A percentile compares a stretch with the other conserved stretches of the same genome.
Evolutionary conservation across 2,797 vertebrate species (phyloP).

Genomic region (Monodelphis domestica): DNA sequence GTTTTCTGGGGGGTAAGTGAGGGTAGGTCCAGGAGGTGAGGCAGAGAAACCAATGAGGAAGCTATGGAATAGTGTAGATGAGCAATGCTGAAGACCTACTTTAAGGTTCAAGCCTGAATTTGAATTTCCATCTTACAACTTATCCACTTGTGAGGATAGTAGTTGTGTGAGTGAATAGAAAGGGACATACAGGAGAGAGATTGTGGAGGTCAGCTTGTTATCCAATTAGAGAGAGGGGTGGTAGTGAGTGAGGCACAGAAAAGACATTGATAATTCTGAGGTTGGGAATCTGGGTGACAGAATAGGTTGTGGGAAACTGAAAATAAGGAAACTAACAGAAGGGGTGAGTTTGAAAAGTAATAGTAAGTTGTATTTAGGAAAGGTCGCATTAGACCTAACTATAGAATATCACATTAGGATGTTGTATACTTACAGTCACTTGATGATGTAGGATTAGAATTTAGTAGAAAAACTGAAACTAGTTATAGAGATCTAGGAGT

Average conservation of each 20-base stretch:
- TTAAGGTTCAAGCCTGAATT: neutral
- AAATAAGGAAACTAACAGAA: neutral
- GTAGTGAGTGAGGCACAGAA: neutral
- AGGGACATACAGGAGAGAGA: neutral
- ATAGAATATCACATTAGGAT: neutral
- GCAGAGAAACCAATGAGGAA: neutral
- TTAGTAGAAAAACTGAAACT: neutral
- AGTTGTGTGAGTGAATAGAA: neutral
- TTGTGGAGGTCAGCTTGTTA: neutral
- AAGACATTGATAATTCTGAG: neutral
- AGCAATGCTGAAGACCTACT: neutral
- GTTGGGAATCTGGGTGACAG: neutral
- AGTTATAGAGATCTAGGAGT: neutral
- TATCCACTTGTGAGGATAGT: neutral
- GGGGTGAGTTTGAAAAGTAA: neutral
- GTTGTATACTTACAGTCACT: neutral
- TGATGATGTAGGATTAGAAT: neutral
- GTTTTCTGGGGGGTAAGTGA: too few relatives aligned
- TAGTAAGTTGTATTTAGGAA: neutral
- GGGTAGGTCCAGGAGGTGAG: too few relatives aligned
- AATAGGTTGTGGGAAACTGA: neutral
- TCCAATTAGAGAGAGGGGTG: neutral
- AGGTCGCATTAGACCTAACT: neutral
- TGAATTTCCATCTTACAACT: neutral
- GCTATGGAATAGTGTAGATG: neutral